phyloP scores from a whole-genome alignment of 1,140 invertebrate genomes.

The Drosophila repleta region DNA sequence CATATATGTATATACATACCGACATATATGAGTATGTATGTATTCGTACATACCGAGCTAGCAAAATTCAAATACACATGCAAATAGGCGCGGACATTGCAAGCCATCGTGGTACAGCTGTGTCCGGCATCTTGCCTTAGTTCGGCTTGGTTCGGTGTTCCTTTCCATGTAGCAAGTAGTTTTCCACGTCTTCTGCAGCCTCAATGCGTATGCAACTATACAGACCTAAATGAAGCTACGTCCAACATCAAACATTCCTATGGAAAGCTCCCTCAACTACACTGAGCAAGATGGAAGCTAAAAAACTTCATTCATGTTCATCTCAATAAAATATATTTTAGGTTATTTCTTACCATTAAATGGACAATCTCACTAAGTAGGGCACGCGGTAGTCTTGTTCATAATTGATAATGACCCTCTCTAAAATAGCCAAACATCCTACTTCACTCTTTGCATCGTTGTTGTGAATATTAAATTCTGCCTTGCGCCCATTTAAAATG shows the following conservation, averaged over 20 bases:
- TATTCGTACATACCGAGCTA: conserved; percentile 24
- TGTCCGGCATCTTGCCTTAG: conserved; percentile 68
- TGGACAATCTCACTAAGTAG: no score
- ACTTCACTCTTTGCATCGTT: no score
- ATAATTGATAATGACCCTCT: no score
- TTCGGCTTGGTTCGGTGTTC: conserved; percentile 40
- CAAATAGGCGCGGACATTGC: conserved; percentile 24
- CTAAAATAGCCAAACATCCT: no score
- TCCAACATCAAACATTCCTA: background rate
- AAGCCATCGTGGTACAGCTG: conserved; percentile 52
- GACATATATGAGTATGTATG: no score
- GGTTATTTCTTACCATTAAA: background rate
- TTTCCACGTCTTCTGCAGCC: conserved; percentile 10
- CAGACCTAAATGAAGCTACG: conserved; percentile 4
- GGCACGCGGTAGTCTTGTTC: no score
- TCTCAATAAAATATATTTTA: no score
- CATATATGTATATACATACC: conserved; percentile 25
- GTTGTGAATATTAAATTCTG: no score
- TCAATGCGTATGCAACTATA: conserved; percentile 61
- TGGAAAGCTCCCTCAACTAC: background rate
- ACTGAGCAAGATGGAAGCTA: no score
- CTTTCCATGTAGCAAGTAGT: conserved; percentile 37
- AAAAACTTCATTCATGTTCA: no score
- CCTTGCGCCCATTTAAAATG: no score
- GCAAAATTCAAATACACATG: conserved; percentile 33